Evolutionary conservation across 2,888 invertebrate genomes (phyloP), one percentile per base, ranked within the genome.

Genomic region (Drosophila falleni): DNA sequence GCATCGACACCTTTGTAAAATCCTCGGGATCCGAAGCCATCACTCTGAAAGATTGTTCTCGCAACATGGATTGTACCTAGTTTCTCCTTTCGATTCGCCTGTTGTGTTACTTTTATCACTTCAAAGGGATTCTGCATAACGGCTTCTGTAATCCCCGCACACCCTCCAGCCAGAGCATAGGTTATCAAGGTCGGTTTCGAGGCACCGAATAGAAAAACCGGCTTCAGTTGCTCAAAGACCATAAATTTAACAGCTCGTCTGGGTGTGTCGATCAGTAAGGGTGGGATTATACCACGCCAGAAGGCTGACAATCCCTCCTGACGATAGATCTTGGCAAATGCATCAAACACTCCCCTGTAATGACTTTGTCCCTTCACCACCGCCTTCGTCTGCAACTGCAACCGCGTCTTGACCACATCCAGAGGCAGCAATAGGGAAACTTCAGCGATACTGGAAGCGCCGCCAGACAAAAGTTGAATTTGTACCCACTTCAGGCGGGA

Each of bases 321-420:
- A 0, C 42, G 55, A 42, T 62, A 75, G 3, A 82, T 82, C 19
- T 66, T 71, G 5, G 0, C 13, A 1, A 87, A 51, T 0, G 80
- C 71, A 41, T 82, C 67, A 1, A 44, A 1, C 0, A 75, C 16
- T 1, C 75, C 72, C 1, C 8, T 2, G 31, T 87, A 82, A 2
- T n/a, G 3, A 0, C 4, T 6, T 3, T 37, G 15, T 1, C 9
- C 49, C 0, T n/a, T 8, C 0, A 0, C 0, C 0, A 11, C 11
- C 2, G 13, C 1, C 0, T 15, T 13, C 1, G n/a, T 47, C 41
- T 85, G 75, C 55, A 81, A n/a, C 42, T 87, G 86, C 26, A 85
- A 35, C 0, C 86, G 63, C 0, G 86, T 71, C 63, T 75, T 82
- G 4, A 82, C 39, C n/a, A 88, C 63, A 37, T 82, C 88, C 26